phyloP scores from a whole-genome alignment of 2,797 vertebrate species.

The Lagodon rhomboides region DNA sequence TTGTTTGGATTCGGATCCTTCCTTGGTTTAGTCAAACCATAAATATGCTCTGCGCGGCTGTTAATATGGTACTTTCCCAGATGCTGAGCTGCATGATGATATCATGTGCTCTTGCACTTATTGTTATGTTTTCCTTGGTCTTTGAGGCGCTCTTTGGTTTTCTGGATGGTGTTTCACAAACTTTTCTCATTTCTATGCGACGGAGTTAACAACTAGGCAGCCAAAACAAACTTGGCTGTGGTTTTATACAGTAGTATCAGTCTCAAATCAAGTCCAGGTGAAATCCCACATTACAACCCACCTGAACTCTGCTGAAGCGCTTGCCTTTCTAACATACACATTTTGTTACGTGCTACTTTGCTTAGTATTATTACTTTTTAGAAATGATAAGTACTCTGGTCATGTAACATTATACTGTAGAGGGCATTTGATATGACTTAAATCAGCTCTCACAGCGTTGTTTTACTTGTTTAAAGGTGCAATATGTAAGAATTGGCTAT shows the following conservation, averaged over 20 bases:
- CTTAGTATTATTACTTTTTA: background rate
- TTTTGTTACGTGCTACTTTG: conserved; percentile 19
- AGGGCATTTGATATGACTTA: background rate
- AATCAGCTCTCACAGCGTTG: background rate
- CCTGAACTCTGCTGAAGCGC: conserved; percentile 58
- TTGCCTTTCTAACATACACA: conserved; percentile 10
- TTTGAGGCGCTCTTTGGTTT: conserved; percentile 71
- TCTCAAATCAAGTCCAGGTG: conserved; percentile 71
- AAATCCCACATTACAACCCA: conserved; percentile 60
- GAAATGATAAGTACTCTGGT: background rate
- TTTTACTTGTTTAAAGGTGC: conserved; percentile 1
- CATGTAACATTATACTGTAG: background rate
- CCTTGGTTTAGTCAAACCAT: conserved; percentile 42
- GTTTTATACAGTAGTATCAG: conserved; percentile 64
- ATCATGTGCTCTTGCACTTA: conserved; percentile 78
- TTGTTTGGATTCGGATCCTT: conserved; percentile 47
- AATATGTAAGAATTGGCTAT: too few species aligned
- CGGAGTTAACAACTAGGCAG: conserved; percentile 65
- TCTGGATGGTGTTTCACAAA: conserved; percentile 77
- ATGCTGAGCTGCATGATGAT: conserved; percentile 80
- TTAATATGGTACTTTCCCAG: conserved; percentile 79
- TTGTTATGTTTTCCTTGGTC: conserved; percentile 83
- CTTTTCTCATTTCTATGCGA: conserved; percentile 70
- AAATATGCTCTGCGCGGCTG: conserved; percentile 54
- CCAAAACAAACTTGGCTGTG: conserved; percentile 78